phyloP scores from a whole-genome alignment of 2,797 vertebrate species.

The Sebastes reedi region DNA sequence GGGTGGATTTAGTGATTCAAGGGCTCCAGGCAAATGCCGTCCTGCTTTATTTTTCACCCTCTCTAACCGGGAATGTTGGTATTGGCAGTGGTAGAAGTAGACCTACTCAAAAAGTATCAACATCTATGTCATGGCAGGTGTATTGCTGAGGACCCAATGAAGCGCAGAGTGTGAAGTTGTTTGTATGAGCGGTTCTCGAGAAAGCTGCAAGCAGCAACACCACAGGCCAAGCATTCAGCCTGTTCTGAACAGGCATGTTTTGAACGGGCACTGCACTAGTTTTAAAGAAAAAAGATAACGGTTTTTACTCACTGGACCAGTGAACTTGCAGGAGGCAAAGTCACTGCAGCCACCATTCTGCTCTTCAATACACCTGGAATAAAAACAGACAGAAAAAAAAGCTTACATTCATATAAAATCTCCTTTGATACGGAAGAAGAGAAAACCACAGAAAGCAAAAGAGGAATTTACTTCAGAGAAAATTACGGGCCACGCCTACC shows the following conservation, averaged over 20 bases:
- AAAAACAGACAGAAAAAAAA: neutral
- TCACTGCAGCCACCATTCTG: slow-evolving; percentile 92
- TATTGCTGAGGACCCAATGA: neutral
- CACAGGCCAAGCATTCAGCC: neutral
- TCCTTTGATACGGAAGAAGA: neutral
- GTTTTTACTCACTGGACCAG: slow-evolving; percentile 88
- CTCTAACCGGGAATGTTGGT: too few species aligned
- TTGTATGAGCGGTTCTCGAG: neutral
- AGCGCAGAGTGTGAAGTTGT: neutral
- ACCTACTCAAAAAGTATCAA: too few species aligned
- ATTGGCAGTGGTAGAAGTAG: too few species aligned
- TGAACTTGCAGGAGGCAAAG: slow-evolving; percentile 90
- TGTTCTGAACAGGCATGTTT: neutral
- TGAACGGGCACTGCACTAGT: neutral
- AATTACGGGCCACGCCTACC: slow-evolving; percentile 63
- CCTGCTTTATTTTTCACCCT: too few species aligned
- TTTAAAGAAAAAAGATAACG: neutral
- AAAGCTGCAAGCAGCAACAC: neutral
- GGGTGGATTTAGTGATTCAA: too few species aligned
- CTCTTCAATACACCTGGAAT: slow-evolving; percentile 82
- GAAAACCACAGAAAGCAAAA: neutral
- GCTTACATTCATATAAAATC: neutral
- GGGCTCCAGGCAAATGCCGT: too few species aligned
- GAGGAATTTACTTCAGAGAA: neutral
- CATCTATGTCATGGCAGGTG: neutral